Conservation (phyloP, 2,888 invertebrate species). For the Yponomeuta plumbellus region DNA sequence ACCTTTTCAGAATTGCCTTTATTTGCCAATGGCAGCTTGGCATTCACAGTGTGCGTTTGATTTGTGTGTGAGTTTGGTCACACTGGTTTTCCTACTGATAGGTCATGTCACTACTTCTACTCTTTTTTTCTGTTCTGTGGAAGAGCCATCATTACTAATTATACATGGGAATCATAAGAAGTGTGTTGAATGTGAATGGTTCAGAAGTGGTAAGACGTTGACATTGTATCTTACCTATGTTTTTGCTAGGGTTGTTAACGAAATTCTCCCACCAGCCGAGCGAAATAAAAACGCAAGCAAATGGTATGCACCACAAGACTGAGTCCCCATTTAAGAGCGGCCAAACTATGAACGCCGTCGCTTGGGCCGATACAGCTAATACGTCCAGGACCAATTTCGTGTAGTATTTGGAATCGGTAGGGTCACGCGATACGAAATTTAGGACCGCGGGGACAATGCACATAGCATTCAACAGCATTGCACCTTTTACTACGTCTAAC, state of each 20-base stretch:
- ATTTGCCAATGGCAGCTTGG: no score
- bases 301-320: constrained; percentile 77
- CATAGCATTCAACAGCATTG: constrained; percentile 89
- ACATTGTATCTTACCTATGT: constrained; percentile 19
- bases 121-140: no score
- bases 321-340: constrained; percentile 73
- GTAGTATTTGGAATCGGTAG: constrained; percentile 45
- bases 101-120: no score
- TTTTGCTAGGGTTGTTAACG: constrained; percentile 58
- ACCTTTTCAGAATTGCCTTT: no score
- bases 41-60: no score
- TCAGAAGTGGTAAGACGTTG: no score
- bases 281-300: constrained; percentile 82
- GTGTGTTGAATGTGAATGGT: no score
- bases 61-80: no score
- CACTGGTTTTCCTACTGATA: no score
- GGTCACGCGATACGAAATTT: constrained; percentile 73
- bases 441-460: constrained; percentile 88
- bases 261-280: constrained; percentile 92
- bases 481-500: constrained; percentile 87
- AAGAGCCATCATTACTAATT: no score
- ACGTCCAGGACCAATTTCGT: constrained; percentile 72
- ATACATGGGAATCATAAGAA: no score
- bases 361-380: constrained; percentile 79
- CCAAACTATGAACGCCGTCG: constrained; percentile 82